Base-by-base conservation (phyloP, 2,888 invertebrate genomes). In the Metalampra italica region DNA sequence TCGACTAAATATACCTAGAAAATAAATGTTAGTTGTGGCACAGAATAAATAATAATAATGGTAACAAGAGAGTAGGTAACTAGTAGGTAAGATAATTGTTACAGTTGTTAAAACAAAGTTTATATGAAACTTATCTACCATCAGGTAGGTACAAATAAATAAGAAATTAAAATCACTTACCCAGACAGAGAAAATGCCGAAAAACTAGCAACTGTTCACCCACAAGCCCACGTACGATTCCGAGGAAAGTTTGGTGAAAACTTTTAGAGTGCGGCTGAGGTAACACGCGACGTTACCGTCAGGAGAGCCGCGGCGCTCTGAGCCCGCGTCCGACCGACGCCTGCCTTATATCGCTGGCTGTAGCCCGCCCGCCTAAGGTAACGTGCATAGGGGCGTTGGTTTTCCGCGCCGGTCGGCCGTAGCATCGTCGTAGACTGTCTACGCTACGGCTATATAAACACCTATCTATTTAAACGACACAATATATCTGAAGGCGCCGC, bases 291-390 rank as follows among this genome's bases (percentile, higher is more conserved):
- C 70, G 71, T 69, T 65, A 55, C 66, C 68, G 69, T 50, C 50
- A 38, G 56, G 72, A 71, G 75, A 69, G 82, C 75, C 67, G 67
- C 64, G 66, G 61, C 71, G 75, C 72, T 86, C 81, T 87, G 85
- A 65, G 57, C 71, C 58, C 67, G 61, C 62, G 65, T 58, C 64
- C 47, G 51, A 54, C 60, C 54, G 68, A 52, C 81, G 73, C 71
- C 58, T 66, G 75, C 70, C 78, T 86, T 87, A 74, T 86, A 84
- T 77, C 62, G 14, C 54, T 55, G 45, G 51, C 46, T 50, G 54
- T 54, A 49, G 52, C 54, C 57, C 61, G 48, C 62, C 60, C 60
- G 54, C 59, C 55, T 51, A 53, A 52, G 51, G 43, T 49, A 53
- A 46, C 59, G 22, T 22, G 22, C 22, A 22, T 22, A 22, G 22